A percentile compares a stretch with the other conserved stretches of the same genome.
Evolutionary conservation across 2,113 vertebrate genomes (phyloP).

Genomic region (Eretmochelys imbricata): DNA sequence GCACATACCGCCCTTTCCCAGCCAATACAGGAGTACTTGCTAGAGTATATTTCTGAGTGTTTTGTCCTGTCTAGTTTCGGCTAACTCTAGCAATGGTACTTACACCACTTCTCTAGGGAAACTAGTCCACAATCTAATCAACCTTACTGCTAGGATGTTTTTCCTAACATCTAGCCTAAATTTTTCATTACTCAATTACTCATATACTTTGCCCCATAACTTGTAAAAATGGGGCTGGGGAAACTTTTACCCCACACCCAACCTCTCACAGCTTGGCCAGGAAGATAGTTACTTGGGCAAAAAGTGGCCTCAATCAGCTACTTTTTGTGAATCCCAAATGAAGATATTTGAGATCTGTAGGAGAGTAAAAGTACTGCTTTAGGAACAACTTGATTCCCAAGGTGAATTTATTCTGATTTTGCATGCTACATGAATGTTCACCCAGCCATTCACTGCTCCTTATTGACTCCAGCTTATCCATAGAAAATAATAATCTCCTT

Average conservation of each 20-base stretch:
- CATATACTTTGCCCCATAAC: not conserved
- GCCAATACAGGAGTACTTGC: not conserved
- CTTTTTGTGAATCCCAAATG: not conserved
- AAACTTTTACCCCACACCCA: fast-evolving
- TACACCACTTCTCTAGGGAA: not conserved
- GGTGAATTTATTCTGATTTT: not conserved
- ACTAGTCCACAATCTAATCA: not conserved
- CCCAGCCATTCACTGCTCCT: not conserved
- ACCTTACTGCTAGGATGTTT: not conserved
- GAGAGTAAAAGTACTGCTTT: not conserved
- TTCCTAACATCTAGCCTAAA: not conserved
- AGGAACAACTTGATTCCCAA: not conserved
- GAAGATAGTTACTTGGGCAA: not conserved
- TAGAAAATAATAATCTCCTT: not conserved
- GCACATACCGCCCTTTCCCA: not conserved
- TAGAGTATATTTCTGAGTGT: not conserved
- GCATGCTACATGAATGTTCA: not conserved
- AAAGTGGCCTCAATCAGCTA: not conserved
- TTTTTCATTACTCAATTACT: not conserved
- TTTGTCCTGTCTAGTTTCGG: not conserved
- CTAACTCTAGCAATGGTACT: not conserved
- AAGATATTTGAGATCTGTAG: not conserved
- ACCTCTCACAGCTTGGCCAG: not conserved
- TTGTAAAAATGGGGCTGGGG: not conserved
- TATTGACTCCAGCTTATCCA: not conserved